Conservation (phyloP, 2,888 invertebrate genomes). For the Congeria kusceri region DNA sequence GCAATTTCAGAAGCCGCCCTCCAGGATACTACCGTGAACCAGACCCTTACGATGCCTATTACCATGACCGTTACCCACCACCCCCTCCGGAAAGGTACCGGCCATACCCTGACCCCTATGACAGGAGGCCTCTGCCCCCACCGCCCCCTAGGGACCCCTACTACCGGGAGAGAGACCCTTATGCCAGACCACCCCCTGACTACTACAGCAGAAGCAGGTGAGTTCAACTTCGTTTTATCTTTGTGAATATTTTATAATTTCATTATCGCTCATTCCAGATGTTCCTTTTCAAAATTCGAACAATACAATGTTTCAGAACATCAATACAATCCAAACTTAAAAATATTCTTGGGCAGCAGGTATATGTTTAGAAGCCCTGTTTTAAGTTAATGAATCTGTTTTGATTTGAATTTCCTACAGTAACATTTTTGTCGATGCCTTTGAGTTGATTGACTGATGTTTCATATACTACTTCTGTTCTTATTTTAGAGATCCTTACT, state of each 20-base stretch:
- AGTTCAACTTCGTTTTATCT: too few species aligned
- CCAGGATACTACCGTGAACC: slow-evolving; percentile 45
- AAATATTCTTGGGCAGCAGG: too few species aligned
- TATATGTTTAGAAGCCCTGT: too few species aligned
- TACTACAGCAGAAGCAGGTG: slow-evolving; percentile 70
- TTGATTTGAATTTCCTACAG: too few species aligned
- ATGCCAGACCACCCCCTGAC: slow-evolving; percentile 76
- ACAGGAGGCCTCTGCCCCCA: slow-evolving; percentile 69
- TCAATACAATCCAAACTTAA: too few species aligned
- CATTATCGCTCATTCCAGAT: too few species aligned
- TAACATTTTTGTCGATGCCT: neutral
- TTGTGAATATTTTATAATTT: too few species aligned
- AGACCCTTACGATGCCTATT: slow-evolving; percentile 72
- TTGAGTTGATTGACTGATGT: neutral
- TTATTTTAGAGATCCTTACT: slow-evolving; percentile 72
- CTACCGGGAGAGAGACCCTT: slow-evolving; percentile 74
- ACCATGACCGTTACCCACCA: slow-evolving; percentile 74
- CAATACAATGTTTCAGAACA: too few species aligned
- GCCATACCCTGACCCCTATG: slow-evolving; percentile 78
- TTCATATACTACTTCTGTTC: slow-evolving; percentile 4
- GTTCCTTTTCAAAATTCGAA: too few species aligned
- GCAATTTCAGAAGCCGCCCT: slow-evolving; percentile 35
- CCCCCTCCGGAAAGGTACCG: slow-evolving; percentile 76
- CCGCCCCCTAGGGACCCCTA: slow-evolving; percentile 68
- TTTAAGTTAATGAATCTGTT: too few species aligned